Conservation (phyloP, 2,797 vertebrate species). For the Parambassis ranga region DNA sequence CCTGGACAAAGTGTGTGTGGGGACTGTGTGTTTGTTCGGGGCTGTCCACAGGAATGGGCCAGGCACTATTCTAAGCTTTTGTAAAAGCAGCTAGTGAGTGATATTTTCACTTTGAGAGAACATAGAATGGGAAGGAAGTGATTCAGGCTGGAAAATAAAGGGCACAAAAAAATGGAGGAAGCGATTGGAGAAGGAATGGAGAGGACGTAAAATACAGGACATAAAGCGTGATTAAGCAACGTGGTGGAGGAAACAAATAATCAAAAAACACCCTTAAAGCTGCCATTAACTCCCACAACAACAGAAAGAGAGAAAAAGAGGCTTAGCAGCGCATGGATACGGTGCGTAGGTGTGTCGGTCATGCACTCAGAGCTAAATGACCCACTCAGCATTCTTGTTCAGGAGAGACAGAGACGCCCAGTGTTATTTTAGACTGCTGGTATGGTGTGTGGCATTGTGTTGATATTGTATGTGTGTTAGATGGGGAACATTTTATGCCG, state of each 20-base stretch:
- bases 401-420: conserved; percentile 3
- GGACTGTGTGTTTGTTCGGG: conserved; percentile 11
- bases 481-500: background rate
- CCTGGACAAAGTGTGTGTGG: conserved; percentile 25
- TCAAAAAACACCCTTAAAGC: conserved; percentile 8
- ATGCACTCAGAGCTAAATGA: conserved; percentile 36
- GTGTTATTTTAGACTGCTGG: conserved; percentile 28
- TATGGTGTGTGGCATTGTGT: conserved; percentile 19
- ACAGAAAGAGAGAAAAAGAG: background rate
- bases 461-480: background rate
- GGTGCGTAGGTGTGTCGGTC: conserved; percentile 37
- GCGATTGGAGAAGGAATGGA: too few relatives aligned
- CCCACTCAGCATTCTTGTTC: conserved; percentile 53
- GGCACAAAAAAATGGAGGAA: background rate
- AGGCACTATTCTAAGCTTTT: conserved; percentile 30
- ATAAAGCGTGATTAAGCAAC: background rate
- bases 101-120: conserved; percentile 32
- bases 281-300: conserved; percentile 29
- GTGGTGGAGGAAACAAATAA: conserved; percentile 9
- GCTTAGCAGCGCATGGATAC: conserved; percentile 1
- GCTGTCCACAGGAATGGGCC: conserved; percentile 15
- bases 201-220: background rate
- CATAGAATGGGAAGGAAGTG: conserved; percentile 32
- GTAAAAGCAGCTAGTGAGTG: conserved; percentile 12
- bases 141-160: conserved; percentile 16